Conservation (phyloP, 1,140 invertebrate species). For the Phortica variegata region DNA sequence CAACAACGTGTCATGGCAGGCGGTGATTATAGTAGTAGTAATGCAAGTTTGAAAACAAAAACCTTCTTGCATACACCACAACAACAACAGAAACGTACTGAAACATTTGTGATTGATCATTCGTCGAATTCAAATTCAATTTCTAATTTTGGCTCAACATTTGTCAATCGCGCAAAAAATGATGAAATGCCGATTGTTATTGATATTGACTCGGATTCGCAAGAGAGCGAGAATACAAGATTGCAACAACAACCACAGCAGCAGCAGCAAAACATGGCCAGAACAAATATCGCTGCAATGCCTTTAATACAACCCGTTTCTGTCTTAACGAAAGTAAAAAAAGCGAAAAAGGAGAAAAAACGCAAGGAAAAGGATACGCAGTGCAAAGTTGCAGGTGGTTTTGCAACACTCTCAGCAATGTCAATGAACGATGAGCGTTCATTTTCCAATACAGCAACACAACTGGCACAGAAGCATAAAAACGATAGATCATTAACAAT, state of each 20-base stretch:
- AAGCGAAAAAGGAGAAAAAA: conserved; percentile 42
- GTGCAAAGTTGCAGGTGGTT: no score
- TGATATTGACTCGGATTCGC: conserved; percentile 46
- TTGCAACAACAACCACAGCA: background rate
- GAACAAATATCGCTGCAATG: no score
- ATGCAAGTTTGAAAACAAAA: no score
- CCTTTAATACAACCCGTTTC: no score
- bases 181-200: conserved; percentile 35
- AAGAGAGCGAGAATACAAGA: conserved; percentile 30
- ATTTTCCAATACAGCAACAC: no score
- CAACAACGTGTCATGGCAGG: no score
- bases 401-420: no score
- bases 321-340: conserved; percentile 21
- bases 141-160: conserved; percentile 37
- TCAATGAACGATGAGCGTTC: no score
- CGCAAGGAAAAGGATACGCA: conserved; percentile 19
- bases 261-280: background rate
- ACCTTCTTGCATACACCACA: no score
- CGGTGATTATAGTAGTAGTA: no score
- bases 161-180: conserved; percentile 42
- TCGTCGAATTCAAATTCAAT: conserved; percentile 26
- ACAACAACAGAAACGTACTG: background rate
- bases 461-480: no score
- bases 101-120: conserved; percentile 21
- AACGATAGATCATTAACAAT: no score